Evolutionary conservation across 2,797 vertebrate species (phyloP).

Genomic region (Agapornis canus): DNA sequence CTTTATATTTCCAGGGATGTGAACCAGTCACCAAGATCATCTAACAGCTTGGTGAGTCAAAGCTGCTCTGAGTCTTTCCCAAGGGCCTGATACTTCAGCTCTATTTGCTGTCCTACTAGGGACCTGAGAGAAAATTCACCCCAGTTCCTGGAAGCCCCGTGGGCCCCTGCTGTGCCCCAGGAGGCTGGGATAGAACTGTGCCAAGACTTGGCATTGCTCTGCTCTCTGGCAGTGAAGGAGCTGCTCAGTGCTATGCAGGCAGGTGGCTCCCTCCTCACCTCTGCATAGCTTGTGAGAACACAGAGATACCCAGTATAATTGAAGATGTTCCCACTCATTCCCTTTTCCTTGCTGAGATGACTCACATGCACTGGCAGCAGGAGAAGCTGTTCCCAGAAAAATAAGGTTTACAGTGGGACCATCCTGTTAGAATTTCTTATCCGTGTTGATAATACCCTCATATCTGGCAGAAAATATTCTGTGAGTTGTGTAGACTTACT

Average conservation of each 20-base stretch:
- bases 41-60: slow-evolving; percentile 84
- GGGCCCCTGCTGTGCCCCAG: fast-evolving
- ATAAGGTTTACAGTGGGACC: neutral
- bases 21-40: slow-evolving; percentile 80
- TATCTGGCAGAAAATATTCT: neutral
- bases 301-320: neutral
- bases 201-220: neutral
- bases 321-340: neutral
- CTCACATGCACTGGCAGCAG: fast-evolving
- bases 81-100: neutral
- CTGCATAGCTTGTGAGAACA: neutral
- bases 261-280: neutral
- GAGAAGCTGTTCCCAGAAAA: neutral
- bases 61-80: neutral
- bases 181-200: neutral
- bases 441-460: neutral
- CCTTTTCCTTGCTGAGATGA: neutral
- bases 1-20: slow-evolving; percentile 80
- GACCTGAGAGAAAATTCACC: neutral
- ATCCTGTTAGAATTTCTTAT: neutral
- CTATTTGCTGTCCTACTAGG: neutral
- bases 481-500: fast-evolving
- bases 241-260: neutral
- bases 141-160: neutral
- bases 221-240: neutral